Percentiles rank a stretch among this genome's conserved stretches.
These are phyloP conservation scores for Eristalis pertinax DNA, from an alignment of 2,888 invertebrate genomes.

Conservation along the genomic window DNA sequence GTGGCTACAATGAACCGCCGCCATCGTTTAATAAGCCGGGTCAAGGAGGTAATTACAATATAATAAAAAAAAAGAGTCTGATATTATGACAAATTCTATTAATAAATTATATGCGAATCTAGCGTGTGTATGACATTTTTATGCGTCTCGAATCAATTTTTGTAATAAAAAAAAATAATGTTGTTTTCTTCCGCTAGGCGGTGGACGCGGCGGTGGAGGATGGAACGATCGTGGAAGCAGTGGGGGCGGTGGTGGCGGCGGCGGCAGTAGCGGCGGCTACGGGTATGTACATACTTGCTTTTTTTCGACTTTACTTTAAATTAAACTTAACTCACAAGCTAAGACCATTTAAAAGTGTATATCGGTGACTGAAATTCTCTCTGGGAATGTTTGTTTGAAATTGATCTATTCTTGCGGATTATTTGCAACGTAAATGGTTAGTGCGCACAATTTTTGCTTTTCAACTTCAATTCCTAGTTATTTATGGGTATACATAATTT, in stretches of 20 bases:
- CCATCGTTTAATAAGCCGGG: constrained; percentile 78
- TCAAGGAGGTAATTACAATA: constrained; percentile 75
- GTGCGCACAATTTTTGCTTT: constrained; percentile 73
- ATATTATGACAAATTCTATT: not conserved
- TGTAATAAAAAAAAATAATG: constrained; percentile 77
- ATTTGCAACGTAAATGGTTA: constrained; percentile 45
- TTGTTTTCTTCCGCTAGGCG: constrained; percentile 75
- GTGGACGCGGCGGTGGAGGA: constrained; percentile 75
- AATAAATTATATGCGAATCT: not conserved
- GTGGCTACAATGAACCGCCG: constrained; percentile 79
- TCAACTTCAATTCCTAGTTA: constrained; percentile 67
- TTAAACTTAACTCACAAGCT: constrained; percentile 72
- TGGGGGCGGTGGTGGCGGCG: constrained; percentile 77
- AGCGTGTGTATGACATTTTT: constrained; percentile 17
- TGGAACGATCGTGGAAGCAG: constrained; percentile 77
- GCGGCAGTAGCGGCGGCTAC: constrained; percentile 77
- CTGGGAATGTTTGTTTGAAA: constrained; percentile 35
- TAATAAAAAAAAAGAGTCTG: not conserved
- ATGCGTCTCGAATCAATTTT: constrained; percentile 58
- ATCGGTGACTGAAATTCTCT: constrained; percentile 52
- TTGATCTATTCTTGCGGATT: constrained; percentile 22
- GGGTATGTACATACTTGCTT: constrained; percentile 77
- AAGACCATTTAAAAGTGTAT: constrained; percentile 73
- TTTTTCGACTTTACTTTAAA: constrained; percentile 20
- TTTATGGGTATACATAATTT: not conserved